Evolutionary conservation across 2,888 invertebrate species (phyloP).

Genomic region (Pelosia muscerda): DNA sequence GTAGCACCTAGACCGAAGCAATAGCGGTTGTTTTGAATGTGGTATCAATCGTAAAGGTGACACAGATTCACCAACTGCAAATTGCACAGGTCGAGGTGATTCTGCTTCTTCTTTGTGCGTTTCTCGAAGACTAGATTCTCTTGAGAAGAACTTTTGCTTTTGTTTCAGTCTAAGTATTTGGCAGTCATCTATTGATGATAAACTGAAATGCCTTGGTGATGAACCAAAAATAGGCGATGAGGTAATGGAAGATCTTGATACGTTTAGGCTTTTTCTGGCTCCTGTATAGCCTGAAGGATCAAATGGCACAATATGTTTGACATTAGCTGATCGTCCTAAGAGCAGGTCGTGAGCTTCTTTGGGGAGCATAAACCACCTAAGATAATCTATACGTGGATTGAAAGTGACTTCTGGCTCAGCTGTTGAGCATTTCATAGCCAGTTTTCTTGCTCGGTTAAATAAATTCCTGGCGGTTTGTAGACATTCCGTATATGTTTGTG

Average conservation of each 20-base stretch:
- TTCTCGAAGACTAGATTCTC: constrained; percentile 81
- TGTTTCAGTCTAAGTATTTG: constrained; percentile 81
- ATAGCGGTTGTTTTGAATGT: constrained; percentile 62
- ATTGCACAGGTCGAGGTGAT: constrained; percentile 85
- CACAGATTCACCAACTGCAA: constrained; percentile 90
- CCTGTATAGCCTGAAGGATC: constrained; percentile 88
- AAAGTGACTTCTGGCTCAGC: constrained; percentile 92
- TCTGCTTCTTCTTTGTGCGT: constrained; percentile 72
- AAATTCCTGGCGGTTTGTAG: constrained; percentile 92
- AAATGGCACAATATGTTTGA: constrained; percentile 92
- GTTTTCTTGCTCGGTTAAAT: constrained; percentile 91
- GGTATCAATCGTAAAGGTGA: constrained; percentile 78
- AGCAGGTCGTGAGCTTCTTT: constrained; percentile 94
- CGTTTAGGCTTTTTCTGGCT: constrained; percentile 80
- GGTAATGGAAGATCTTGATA: constrained; percentile 72
- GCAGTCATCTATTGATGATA: constrained; percentile 89
- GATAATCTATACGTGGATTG: constrained; percentile 88
- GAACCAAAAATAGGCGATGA: constrained; percentile 83
- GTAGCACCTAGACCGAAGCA: constrained; percentile 87
- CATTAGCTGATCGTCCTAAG: constrained; percentile 91
- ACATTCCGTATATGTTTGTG: constrained; percentile 92
- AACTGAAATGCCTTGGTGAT: constrained; percentile 89
- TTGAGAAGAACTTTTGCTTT: constrained; percentile 77
- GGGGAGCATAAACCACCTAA: constrained; percentile 96
- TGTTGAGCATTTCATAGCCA: constrained; percentile 91